Percentiles rank a stretch among this genome's conserved stretches.
Evolutionary conservation across 2,888 invertebrate species (phyloP).

Genomic region (Salticus scenicus): DNA sequence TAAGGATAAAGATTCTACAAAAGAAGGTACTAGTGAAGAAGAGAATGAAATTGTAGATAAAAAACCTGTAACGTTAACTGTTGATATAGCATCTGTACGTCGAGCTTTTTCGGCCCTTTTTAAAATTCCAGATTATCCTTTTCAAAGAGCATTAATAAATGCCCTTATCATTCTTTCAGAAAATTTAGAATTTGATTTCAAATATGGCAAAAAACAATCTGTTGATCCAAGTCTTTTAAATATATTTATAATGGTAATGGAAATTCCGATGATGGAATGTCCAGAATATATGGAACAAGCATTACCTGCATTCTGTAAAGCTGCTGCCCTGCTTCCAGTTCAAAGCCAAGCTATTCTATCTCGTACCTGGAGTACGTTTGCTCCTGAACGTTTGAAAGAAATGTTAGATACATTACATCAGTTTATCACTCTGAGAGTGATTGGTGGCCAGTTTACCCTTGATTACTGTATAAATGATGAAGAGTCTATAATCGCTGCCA

Average conservation of each 20-base stretch:
- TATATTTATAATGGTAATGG: conserved; percentile 85
- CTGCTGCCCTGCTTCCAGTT: conserved; percentile 83
- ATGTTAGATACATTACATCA: conserved; percentile 87
- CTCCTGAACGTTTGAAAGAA: conserved; percentile 77
- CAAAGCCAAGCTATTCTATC: conserved; percentile 87
- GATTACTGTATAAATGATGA: conserved; percentile 90
- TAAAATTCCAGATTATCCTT: conserved; percentile 76
- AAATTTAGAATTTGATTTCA: conserved; percentile 83
- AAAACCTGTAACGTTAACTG: conserved; percentile 72
- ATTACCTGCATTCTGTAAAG: conserved; percentile 83
- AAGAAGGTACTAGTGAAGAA: conserved; percentile 43
- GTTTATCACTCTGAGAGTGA: conserved; percentile 88
- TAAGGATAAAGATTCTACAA: conserved; percentile 86
- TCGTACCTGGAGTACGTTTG: conserved; percentile 84
- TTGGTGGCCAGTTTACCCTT: conserved; percentile 83
- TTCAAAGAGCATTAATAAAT: conserved; percentile 83
- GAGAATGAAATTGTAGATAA: conserved; percentile 1
- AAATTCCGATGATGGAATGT: conserved; percentile 81
- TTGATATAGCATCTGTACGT: conserved; percentile 79
- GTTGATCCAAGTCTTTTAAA: conserved; percentile 78
- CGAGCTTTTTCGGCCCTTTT: conserved; percentile 81
- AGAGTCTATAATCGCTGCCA: conserved; percentile 87
- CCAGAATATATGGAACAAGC: conserved; percentile 85
- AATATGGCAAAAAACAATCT: conserved; percentile 77
- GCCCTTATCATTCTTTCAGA: conserved; percentile 84